Percentiles rank a stretch among this genome's conserved stretches.
phyloP scores from a whole-genome alignment of 2,797 vertebrate genomes.

The Gouania willdenowi region DNA sequence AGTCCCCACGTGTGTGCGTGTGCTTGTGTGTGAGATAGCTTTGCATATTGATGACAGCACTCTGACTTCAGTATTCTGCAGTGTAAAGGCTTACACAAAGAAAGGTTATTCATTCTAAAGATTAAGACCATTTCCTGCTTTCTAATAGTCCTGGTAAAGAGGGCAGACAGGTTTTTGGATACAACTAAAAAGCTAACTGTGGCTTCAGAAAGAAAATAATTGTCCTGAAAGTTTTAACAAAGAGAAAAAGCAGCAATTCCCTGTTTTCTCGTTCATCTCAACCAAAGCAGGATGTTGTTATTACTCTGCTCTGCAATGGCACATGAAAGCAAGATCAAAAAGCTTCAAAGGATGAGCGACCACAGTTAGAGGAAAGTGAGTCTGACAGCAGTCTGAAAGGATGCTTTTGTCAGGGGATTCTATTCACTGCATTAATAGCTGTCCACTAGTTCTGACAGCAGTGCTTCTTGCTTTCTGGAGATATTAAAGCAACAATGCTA shows the following conservation, averaged over 20 bases:
- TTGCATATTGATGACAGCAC: constrained; percentile 40
- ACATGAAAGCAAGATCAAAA: constrained; percentile 21
- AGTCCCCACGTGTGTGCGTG: too few species aligned
- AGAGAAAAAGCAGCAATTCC: not conserved
- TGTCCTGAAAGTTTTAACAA: constrained; percentile 35
- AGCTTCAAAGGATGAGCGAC: constrained; percentile 4
- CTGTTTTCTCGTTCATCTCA: constrained; percentile 7
- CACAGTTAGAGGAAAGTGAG: too few species aligned
- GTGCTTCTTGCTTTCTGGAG: not conserved
- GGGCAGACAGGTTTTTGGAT: constrained; percentile 27
- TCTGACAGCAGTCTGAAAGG: constrained; percentile 10
- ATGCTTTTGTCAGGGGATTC: constrained; percentile 6
- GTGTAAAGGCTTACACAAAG: constrained; percentile 14
- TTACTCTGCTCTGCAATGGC: not conserved
- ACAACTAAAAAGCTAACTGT: constrained; percentile 49
- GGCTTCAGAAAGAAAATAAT: constrained; percentile 28
- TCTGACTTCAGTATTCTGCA: constrained; percentile 11
- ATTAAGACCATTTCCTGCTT: constrained; percentile 59
- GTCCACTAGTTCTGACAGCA: not conserved
- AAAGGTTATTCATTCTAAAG: constrained; percentile 44
- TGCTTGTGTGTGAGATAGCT: too few species aligned
- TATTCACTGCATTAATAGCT: not conserved
- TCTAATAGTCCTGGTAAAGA: constrained; percentile 36
- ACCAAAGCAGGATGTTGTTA: constrained; percentile 8
- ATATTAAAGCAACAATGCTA: not conserved